Base-by-base conservation (phyloP, 2,113 vertebrate genomes). In the Microtus richardsoni region DNA sequence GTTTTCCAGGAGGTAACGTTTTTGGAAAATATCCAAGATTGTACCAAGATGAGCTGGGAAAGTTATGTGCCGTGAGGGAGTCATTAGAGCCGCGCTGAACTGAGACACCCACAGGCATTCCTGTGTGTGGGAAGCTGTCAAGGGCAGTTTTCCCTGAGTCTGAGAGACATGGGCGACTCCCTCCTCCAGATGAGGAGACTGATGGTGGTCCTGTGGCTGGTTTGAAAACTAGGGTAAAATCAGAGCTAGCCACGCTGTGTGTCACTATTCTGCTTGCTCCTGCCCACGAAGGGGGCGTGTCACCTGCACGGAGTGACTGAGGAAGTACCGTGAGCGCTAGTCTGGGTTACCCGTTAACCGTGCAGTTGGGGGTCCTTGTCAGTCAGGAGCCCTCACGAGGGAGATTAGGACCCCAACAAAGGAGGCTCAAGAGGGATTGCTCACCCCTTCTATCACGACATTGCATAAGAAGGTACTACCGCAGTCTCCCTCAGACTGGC, bases 41-140 rank as follows among this genome's bases (percentile, higher is more conserved):
- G n/a, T n/a, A 8, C 28, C 33, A 22, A 54, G 58, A 36, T 9
- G 2, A 1, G 0, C 79, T 19, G 26, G 21, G 39, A 13, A 0
- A 28, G 17, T 44, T 5, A 49, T 2, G 19, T 2, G 11, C 8
- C 8, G 19, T 0, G 0, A n/a, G 47, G 54, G 84, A 22, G 52
- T 14, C 0, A 0, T 1, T 39, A n/a, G 71, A 0, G 0, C 60
- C 3, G 36, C 8, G 47, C 2, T 9, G 2, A 8, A 8, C 2
- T 9, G 22, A 3, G 64, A 62, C 88, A 33, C 36, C 12, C 58
- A 66, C 24, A 5, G 10, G 2, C 75, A 68, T 17, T 62, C 52
- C 41, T 0, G 41, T 49, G 0, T 2, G 64, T 3, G 39, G 89
- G 66, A 30, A 30, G 73, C 39, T 9, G 74, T 10, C 88, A 2